Percentiles rank a stretch among this genome's conserved stretches.
Conservation (phyloP, 2,113 vertebrate genomes). For the Balaeniceps rex region DNA sequence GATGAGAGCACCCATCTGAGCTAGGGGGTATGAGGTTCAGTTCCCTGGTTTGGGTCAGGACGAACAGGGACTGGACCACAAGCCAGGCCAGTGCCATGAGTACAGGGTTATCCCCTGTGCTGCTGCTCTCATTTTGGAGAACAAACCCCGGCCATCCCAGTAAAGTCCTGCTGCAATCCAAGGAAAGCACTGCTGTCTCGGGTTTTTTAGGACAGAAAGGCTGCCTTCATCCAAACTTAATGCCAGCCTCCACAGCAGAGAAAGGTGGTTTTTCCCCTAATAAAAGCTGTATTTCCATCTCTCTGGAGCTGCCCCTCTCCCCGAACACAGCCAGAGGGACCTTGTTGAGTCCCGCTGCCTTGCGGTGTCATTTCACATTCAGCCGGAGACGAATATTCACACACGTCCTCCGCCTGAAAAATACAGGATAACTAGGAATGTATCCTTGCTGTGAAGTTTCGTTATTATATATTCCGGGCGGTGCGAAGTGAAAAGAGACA, state of each 20-base stretch:
- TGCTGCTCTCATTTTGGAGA: neutral
- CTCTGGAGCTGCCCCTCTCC: neutral
- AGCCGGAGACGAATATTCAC: neutral
- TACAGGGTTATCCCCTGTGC: neutral
- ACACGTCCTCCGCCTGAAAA: neutral
- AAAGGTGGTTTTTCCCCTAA: neutral
- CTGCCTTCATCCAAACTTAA: neutral
- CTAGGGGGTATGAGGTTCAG: neutral
- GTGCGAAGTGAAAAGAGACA: neutral
- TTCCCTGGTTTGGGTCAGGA: neutral
- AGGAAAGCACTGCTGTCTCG: neutral
- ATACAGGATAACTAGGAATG: neutral
- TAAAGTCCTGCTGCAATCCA: neutral
- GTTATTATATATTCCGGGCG: neutral
- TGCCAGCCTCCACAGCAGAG: neutral
- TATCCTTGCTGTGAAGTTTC: neutral
- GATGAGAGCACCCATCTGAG: neutral
- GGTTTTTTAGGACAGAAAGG: neutral
- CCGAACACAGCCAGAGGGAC: neutral
- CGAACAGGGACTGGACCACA: neutral
- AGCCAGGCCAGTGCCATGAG: neutral
- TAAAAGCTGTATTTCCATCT: neutral
- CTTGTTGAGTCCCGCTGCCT: neutral
- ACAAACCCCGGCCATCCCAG: neutral
- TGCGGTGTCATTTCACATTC: neutral